Conservation (phyloP, 2,797 vertebrate genomes). For the Trematomus bernacchii region DNA sequence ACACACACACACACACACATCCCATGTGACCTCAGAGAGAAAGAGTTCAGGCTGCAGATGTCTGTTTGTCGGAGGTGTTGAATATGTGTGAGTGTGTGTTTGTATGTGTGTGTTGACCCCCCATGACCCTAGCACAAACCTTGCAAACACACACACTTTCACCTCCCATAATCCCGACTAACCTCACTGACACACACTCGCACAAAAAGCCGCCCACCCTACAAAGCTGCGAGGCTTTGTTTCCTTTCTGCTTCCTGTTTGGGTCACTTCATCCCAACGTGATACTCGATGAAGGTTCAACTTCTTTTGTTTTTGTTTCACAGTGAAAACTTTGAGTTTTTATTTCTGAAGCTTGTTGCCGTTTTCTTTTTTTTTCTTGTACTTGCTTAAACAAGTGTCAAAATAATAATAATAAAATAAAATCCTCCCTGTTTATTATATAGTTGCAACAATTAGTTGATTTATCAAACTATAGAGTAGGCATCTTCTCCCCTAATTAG, state of each 20-base stretch:
- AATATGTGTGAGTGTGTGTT: background rate
- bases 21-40: slow-evolving; percentile 7
- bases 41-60: slow-evolving; percentile 49
- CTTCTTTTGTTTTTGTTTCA: slow-evolving; percentile 10
- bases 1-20: slow-evolving; percentile 3
- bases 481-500: background rate
- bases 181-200: slow-evolving; percentile 20
- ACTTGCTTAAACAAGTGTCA: background rate
- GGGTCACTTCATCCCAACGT: slow-evolving; percentile 19
- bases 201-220: slow-evolving; percentile 4
- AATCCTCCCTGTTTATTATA: background rate
- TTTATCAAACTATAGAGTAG: background rate
- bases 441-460: background rate
- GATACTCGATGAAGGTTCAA: background rate
- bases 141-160: slow-evolving; percentile 35
- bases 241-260: background rate
- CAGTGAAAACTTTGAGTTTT: background rate
- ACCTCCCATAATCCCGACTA: slow-evolving; percentile 1
- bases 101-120: slow-evolving; percentile 9
- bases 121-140: slow-evolving; percentile 26
- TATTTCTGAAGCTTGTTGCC: background rate
- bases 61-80: slow-evolving; percentile 12
- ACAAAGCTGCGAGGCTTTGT: background rate
- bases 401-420: background rate
- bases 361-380: background rate